Evolutionary conservation across 1,140 invertebrate species (phyloP).

Genomic region (Macrotrachela quadricornifera): DNA sequence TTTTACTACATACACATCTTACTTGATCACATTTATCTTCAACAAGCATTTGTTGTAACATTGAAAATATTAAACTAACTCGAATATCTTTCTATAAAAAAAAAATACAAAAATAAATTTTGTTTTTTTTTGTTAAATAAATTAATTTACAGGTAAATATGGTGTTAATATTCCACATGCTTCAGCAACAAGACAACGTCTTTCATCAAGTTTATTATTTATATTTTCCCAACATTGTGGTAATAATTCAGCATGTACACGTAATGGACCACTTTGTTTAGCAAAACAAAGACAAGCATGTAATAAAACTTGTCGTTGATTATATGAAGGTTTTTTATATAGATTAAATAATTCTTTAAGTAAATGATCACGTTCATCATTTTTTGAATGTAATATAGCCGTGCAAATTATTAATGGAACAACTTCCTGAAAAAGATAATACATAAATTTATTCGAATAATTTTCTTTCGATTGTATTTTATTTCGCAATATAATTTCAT

Average conservation of each 20-base stretch:
- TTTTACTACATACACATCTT: constrained; percentile 39
- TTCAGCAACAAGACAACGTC: constrained; percentile 46
- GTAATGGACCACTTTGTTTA: constrained; percentile 33
- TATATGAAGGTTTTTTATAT: constrained; percentile 48
- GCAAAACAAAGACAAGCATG: constrained; percentile 42
- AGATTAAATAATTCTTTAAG: constrained; percentile 47
- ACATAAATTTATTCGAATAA: too few species aligned
- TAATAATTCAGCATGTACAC: constrained; percentile 45
- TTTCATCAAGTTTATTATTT: constrained; percentile 40
- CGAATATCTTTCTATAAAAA: constrained; percentile 38
- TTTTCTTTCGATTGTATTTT: too few species aligned
- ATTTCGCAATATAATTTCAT: too few species aligned
- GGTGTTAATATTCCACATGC: constrained; percentile 47
- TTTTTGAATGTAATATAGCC: too few species aligned
- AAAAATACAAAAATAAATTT: too few species aligned
- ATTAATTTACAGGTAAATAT: constrained; percentile 20
- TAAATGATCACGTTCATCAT: too few species aligned
- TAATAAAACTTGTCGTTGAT: constrained; percentile 46
- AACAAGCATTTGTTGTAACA: constrained; percentile 48
- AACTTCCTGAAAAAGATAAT: too few species aligned
- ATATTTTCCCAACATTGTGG: constrained; percentile 53
- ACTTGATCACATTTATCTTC: constrained; percentile 48
- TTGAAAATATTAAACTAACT: constrained; percentile 48
- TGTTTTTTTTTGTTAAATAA: too few species aligned
- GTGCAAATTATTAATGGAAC: too few species aligned